These are phyloP conservation scores for Proteles cristata DNA, from an alignment of 2,113 vertebrate genomes.

Conservation along the genomic window DNA sequence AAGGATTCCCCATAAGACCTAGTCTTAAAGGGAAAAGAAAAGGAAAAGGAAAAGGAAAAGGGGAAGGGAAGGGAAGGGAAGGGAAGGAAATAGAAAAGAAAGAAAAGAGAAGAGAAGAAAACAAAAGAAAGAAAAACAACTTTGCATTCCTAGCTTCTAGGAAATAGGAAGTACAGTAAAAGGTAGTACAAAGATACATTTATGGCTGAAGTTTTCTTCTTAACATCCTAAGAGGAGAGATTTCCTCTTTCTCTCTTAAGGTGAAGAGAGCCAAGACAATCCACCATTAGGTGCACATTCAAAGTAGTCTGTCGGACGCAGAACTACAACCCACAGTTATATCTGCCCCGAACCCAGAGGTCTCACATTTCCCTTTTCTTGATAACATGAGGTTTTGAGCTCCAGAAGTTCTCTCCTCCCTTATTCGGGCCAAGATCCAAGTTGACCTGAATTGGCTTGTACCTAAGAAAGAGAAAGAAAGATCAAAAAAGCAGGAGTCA, in stretches of 20 bases:
- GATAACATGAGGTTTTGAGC: neutral
- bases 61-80: too few relatives aligned
- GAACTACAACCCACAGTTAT: neutral
- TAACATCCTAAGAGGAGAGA: neutral
- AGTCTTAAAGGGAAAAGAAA: neutral
- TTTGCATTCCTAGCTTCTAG: neutral
- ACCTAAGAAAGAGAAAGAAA: neutral
- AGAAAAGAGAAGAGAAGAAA: too few relatives aligned
- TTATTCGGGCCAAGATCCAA: neutral
- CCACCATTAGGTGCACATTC: neutral
- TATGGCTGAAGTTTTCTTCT: neutral
- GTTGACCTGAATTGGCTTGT: neutral
- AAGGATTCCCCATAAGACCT: neutral
- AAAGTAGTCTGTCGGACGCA: neutral
- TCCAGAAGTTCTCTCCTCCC: neutral
- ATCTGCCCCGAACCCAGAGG: neutral
- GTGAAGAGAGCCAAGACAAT: neutral
- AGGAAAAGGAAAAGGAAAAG: neutral
- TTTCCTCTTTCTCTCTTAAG: neutral
- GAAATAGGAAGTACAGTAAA: neutral
- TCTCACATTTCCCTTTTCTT: neutral
- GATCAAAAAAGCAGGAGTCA: neutral
- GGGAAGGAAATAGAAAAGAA: too few relatives aligned
- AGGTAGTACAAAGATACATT: neutral
- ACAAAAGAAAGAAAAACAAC: too few relatives aligned